phyloP scores from a whole-genome alignment of 2,797 vertebrate species.

The Gymnoscopelus braueri region DNA sequence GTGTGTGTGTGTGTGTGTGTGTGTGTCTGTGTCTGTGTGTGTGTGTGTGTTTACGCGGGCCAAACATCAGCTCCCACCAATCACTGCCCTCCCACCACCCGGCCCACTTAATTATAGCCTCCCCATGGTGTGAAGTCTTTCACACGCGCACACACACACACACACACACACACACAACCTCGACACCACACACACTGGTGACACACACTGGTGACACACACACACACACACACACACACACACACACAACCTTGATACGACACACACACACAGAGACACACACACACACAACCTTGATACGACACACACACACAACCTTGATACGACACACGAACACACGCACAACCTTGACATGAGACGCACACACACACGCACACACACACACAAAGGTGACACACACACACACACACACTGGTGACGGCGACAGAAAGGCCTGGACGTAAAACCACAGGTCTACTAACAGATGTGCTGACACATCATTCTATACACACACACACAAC shows the following conservation, averaged over 20 bases:
- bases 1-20: too few relatives aligned
- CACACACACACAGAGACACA: conserved; percentile 48
- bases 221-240: conserved; percentile 14
- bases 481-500: too few relatives aligned
- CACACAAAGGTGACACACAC: conserved; percentile 48
- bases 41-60: conserved; percentile 41
- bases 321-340: neutral
- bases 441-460: conserved; percentile 53
- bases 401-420: conserved; percentile 13
- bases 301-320: conserved; percentile 14
- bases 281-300: too few relatives aligned
- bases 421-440: conserved; percentile 41
- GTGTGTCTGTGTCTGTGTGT: too few relatives aligned
- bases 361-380: conserved; percentile 46
- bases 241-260: neutral
- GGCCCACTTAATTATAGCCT: conserved; percentile 58
- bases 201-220: conserved; percentile 43
- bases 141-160: conserved; percentile 42
- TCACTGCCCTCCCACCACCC: conserved; percentile 38
- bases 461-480: conserved; percentile 69
- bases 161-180: conserved; percentile 44
- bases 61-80: conserved; percentile 41
- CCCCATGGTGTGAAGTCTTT: conserved; percentile 10
- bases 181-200: conserved; percentile 37
- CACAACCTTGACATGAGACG: conserved; percentile 6